Percentiles rank a stretch among this genome's conserved stretches.
phyloP scores from a whole-genome alignment of 2,888 invertebrate genomes.

The Lobophora halterata region DNA sequence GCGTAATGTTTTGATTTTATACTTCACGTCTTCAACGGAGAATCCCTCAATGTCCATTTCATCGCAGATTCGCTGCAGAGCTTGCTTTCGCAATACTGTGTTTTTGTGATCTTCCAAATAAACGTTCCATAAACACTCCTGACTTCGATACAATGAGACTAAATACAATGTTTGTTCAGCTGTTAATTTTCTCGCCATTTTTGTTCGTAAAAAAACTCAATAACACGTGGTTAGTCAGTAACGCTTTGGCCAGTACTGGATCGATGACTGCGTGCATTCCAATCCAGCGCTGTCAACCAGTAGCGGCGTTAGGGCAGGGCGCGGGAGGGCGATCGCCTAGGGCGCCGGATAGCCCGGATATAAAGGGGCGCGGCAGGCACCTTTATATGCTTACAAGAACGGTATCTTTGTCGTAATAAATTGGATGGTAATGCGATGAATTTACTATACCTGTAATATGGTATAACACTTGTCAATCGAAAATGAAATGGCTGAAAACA shows the following conservation, averaged over 20 bases:
- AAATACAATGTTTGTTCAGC: conserved; percentile 8
- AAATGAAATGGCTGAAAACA: too few relatives aligned
- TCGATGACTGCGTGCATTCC: background rate
- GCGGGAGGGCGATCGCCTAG: too few relatives aligned
- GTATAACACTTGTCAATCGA: too few relatives aligned
- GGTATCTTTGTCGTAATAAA: too few relatives aligned
- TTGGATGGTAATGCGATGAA: too few relatives aligned
- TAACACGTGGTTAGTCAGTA: background rate
- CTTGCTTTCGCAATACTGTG: background rate
- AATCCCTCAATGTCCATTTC: conserved; percentile 2
- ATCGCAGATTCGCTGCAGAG: background rate
- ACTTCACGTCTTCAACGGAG: conserved; percentile 1
- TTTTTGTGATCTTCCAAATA: background rate
- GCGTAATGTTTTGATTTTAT: conserved; percentile 7
- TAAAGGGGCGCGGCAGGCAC: too few relatives aligned
- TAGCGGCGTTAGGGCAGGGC: too few relatives aligned
- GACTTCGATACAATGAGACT: conserved; percentile 2
- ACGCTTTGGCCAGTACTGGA: conserved; percentile 4
- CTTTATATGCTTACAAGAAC: too few relatives aligned
- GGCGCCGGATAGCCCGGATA: too few relatives aligned
- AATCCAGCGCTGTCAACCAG: background rate
- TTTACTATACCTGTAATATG: too few relatives aligned
- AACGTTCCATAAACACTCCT: conserved; percentile 4
- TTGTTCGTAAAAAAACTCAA: background rate
- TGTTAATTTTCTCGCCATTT: conserved; percentile 4